Evolutionary conservation across 1,140 invertebrate genomes (phyloP).

Genomic region (Nasonia giraulti): DNA sequence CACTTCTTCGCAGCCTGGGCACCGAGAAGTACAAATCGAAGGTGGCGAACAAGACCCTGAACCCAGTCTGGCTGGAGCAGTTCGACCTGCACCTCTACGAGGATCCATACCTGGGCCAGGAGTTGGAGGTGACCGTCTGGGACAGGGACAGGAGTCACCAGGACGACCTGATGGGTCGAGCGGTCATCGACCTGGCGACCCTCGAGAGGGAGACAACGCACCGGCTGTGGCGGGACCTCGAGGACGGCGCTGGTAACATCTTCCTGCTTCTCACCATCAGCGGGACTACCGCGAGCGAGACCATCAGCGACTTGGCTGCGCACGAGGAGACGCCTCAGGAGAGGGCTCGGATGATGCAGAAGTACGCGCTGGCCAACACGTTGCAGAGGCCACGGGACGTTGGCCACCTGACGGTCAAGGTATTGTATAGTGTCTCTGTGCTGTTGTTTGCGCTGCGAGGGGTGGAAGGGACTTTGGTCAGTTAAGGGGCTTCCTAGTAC

Average conservation of each 20-base stretch:
- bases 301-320: slow-evolving; percentile 90
- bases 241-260: slow-evolving; percentile 91
- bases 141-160: slow-evolving; percentile 89
- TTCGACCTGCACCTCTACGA: slow-evolving; percentile 98
- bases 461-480: no score
- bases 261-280: slow-evolving; percentile 95
- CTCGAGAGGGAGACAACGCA: slow-evolving; percentile 94
- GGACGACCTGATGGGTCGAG: slow-evolving; percentile 92
- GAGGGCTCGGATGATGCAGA: slow-evolving; percentile 77
- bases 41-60: slow-evolving; percentile 87
- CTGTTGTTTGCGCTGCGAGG: neutral
- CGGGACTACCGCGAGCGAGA: slow-evolving; percentile 93
- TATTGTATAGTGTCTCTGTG: slow-evolving; percentile 45
- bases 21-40: slow-evolving; percentile 99
- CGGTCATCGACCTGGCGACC: slow-evolving; percentile 88
- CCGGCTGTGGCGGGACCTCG: slow-evolving; percentile 89
- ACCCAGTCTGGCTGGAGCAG: slow-evolving; percentile 96
- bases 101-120: slow-evolving; percentile 85
- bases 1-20: slow-evolving; percentile 78
- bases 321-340: slow-evolving; percentile 88
- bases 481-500: no score
- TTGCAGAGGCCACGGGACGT: slow-evolving; percentile 89
- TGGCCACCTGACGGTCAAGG: slow-evolving; percentile 91
- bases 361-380: slow-evolving; percentile 83
- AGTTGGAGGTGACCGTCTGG: slow-evolving; percentile 92